These are phyloP conservation scores for Shinisaurus crocodilurus DNA, from an alignment of 2,113 vertebrate species.

Conservation along the genomic window DNA sequence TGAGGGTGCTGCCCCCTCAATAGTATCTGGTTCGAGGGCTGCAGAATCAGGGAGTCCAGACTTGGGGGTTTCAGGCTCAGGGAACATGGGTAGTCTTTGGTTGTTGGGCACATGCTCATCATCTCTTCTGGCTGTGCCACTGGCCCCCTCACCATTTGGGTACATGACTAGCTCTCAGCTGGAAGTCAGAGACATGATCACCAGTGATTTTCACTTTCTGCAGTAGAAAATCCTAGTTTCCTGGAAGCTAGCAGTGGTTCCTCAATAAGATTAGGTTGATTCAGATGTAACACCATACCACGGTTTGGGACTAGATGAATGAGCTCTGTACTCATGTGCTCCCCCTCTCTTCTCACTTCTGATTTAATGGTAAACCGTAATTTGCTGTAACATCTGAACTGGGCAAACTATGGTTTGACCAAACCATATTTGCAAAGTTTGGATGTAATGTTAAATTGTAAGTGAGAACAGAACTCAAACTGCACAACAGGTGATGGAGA, in stretches of 20 bases:
- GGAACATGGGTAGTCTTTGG: not conserved
- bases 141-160: not conserved
- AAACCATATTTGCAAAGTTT: not conserved
- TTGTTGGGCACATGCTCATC: not conserved
- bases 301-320: not conserved
- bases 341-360: not conserved
- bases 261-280: not conserved
- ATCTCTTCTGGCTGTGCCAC: not conserved
- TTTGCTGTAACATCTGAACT: not conserved
- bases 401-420: not conserved
- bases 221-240: not conserved
- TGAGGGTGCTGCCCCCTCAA: not conserved
- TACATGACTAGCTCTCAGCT: not conserved
- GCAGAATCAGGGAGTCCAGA: not conserved
- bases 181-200: not conserved
- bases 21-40: not conserved
- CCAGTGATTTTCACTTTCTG: not conserved
- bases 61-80: too few species aligned
- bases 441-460: not conserved
- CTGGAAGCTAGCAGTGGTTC: not conserved
- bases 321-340: not conserved
- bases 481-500: not conserved
- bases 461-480: not conserved
- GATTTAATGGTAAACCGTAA: not conserved
- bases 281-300: not conserved